These are phyloP conservation scores for Meda fulgida DNA, from an alignment of 2,797 vertebrate species.

Conservation along the genomic window DNA sequence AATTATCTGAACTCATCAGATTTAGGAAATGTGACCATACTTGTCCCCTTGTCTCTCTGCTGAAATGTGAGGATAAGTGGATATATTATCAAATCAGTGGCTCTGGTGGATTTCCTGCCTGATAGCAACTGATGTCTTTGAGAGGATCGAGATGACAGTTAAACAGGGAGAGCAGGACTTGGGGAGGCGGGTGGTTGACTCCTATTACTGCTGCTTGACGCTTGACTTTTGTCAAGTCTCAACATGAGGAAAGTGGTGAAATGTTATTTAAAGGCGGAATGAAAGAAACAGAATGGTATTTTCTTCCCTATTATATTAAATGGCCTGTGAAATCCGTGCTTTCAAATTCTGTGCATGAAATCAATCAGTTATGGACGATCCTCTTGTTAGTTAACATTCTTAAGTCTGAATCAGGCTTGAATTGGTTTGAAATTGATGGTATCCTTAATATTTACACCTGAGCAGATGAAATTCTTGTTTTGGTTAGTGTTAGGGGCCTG, in stretches of 20 bases:
- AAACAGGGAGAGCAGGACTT: not conserved
- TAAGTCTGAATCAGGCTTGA: too few relatives aligned
- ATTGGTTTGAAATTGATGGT: too few relatives aligned
- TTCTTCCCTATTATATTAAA: not conserved
- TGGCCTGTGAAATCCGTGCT: too few relatives aligned
- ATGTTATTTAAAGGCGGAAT: not conserved
- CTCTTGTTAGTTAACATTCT: too few relatives aligned
- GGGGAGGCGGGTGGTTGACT: too few relatives aligned
- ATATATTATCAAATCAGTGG: conserved; percentile 35
- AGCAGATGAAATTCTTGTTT: too few relatives aligned
- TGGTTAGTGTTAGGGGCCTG: too few relatives aligned
- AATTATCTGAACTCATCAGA: not conserved
- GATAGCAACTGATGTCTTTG: not conserved
- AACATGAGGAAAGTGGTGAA: not conserved
- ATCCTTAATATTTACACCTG: too few relatives aligned
- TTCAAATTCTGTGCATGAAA: too few relatives aligned
- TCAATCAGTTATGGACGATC: too few relatives aligned
- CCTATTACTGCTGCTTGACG: not conserved
- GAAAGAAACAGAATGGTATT: not conserved
- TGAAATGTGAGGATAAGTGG: conserved; percentile 24
- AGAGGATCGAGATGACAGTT: not conserved
- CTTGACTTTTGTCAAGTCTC: not conserved
- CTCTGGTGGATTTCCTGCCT: conserved; percentile 1
- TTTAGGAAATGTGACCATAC: not conserved
- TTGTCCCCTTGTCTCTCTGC: not conserved